Percentiles rank a stretch among this genome's conserved stretches.
phyloP scores from a whole-genome alignment of 2,797 vertebrate species.

The Novumbra hubbsi region DNA sequence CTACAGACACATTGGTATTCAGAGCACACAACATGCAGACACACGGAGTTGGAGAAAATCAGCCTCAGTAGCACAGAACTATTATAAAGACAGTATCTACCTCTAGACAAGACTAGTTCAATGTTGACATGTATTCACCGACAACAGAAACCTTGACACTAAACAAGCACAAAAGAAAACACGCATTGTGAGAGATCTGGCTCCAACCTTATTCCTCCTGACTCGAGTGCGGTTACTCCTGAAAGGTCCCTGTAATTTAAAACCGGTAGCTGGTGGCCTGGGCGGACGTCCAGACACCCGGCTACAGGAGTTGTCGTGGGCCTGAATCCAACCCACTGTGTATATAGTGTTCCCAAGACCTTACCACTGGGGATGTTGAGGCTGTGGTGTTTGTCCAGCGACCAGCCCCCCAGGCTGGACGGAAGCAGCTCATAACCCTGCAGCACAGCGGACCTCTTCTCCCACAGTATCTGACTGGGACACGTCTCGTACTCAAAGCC shows the following conservation, averaged over 20 bases:
- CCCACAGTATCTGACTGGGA: constrained; percentile 83
- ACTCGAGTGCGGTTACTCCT: background rate
- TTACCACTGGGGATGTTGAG: constrained; percentile 85
- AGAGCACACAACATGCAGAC: background rate
- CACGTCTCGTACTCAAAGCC: constrained; percentile 89
- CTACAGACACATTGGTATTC: background rate
- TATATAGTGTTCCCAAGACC: constrained; percentile 27
- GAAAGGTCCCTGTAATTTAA: background rate
- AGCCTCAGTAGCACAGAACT: background rate
- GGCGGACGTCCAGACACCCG: too few species aligned
- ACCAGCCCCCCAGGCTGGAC: constrained; percentile 86
- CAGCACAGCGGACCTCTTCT: constrained; percentile 83
- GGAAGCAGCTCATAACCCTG: constrained; percentile 88
- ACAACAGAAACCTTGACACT: background rate
- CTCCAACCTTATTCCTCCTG: background rate
- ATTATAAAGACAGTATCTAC: too few species aligned
- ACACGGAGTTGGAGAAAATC: background rate
- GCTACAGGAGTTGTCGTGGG: too few species aligned
- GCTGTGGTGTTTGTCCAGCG: constrained; percentile 85
- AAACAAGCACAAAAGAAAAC: background rate
- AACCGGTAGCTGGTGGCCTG: background rate
- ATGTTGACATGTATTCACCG: background rate
- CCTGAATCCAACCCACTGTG: too few species aligned
- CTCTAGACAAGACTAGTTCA: background rate
- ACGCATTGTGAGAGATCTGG: background rate